Evolutionary conservation across 2,797 vertebrate species (phyloP).

Genomic region (Aldrovandia affinis): DNA sequence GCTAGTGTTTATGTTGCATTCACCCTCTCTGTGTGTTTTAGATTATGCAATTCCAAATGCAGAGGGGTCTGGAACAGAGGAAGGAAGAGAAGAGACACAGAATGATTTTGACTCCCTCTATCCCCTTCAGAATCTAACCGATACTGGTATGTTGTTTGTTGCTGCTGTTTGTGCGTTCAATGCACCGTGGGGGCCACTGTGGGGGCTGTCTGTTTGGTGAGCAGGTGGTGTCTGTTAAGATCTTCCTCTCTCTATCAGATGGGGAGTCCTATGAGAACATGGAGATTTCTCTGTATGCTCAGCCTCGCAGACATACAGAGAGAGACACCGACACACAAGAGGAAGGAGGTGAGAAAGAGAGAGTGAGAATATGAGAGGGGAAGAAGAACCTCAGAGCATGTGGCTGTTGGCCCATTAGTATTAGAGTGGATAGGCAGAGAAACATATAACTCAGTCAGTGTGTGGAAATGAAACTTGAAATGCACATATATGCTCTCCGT

Average conservation of each 20-base stretch:
- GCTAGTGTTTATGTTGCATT: too few relatives aligned
- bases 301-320: background rate
- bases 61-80: background rate
- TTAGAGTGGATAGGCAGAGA: background rate
- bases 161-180: too few relatives aligned
- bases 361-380: background rate
- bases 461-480: background rate
- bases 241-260: conserved; percentile 11
- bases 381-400: background rate
- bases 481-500: background rate
- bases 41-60: conserved; percentile 16
- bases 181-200: too few relatives aligned
- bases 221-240: background rate
- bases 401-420: background rate
- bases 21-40: background rate
- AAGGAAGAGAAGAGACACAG: background rate
- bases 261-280: conserved; percentile 37
- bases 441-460: background rate
- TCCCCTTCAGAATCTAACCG: background rate
- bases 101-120: background rate
- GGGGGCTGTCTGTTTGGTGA: background rate
- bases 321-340: background rate
- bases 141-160: conserved; percentile 7
- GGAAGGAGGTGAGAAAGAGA: background rate
- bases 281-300: background rate